Conservation (phyloP, 1,140 invertebrate genomes). For the Cylas formicarius region DNA sequence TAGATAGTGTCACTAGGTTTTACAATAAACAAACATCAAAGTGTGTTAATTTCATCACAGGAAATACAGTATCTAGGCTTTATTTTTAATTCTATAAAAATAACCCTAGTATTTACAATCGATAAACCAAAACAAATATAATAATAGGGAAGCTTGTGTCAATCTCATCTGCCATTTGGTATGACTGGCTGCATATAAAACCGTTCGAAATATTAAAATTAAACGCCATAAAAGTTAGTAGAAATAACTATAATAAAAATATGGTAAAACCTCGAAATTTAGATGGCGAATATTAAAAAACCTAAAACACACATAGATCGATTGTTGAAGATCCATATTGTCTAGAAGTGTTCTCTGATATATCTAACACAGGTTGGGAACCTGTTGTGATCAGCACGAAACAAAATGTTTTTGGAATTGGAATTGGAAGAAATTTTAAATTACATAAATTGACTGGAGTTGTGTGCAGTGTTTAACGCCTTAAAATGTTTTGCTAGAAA, state of each 20-base stretch:
- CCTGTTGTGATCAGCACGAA: constrained; percentile 3
- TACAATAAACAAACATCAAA: no score
- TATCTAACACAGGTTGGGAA: constrained; percentile 8
- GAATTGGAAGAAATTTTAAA: no score
- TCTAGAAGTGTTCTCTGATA: constrained; percentile 8
- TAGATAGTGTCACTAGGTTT: no score
- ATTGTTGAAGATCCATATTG: background rate
- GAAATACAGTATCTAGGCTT: no score
- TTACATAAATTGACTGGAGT: constrained; percentile 14
- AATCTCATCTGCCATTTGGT: constrained; percentile 17
- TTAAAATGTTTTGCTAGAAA: constrained; percentile 37
- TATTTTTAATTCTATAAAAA: no score
- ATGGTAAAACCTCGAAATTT: constrained; percentile 1
- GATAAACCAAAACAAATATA: no score
- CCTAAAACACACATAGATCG: background rate
- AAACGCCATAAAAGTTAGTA: constrained; percentile 1
- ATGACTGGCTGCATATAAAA: constrained; percentile 24
- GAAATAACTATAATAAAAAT: constrained; percentile 4
- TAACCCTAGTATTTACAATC: no score
- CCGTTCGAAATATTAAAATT: constrained; percentile 22
- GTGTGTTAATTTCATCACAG: no score
- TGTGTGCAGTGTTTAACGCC: constrained; percentile 25
- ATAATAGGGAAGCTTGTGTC: constrained; percentile 16
- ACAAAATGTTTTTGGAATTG: background rate
- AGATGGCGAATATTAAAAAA: constrained; percentile 7